Conservation (phyloP, 2,888 invertebrate genomes). For the Ceraclea dissimilis region DNA sequence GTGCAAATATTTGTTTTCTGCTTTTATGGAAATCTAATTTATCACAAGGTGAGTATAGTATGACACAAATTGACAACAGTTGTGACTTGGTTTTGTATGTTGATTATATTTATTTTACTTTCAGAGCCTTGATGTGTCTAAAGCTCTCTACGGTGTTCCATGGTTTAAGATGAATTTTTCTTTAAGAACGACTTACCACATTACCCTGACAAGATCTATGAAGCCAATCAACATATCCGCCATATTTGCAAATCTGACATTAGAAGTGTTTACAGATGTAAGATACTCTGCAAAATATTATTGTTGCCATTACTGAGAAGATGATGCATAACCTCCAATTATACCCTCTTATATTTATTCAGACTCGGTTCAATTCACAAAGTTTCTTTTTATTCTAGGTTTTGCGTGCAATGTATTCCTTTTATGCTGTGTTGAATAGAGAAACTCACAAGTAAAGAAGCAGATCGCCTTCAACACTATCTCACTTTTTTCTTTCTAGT, state of each 20-base stretch:
- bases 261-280: conserved; percentile 18
- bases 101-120: neutral
- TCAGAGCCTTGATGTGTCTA: conserved; percentile 16
- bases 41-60: conserved; percentile 12
- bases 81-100: no score
- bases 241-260: conserved; percentile 10
- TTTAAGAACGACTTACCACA: conserved; percentile 3
- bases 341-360: no score
- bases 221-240: conserved; percentile 13
- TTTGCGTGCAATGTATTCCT: conserved; percentile 15
- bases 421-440: conserved; percentile 12
- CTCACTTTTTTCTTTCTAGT: no score
- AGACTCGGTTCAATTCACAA: no score
- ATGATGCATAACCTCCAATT: no score
- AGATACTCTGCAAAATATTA: no score
- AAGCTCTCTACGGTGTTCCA: conserved; percentile 9
- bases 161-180: conserved; percentile 12
- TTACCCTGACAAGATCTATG: conserved; percentile 16
- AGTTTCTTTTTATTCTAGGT: conserved; percentile 15
- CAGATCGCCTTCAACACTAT: neutral
- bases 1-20: conserved; percentile 20
- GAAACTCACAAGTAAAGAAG: neutral
- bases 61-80: neutral
- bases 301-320: no score
- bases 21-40: conserved; percentile 20